Percentiles rank a stretch among this genome's conserved stretches.
phyloP scores from a whole-genome alignment of 2,888 invertebrate species.

The Cephus spinipes region DNA sequence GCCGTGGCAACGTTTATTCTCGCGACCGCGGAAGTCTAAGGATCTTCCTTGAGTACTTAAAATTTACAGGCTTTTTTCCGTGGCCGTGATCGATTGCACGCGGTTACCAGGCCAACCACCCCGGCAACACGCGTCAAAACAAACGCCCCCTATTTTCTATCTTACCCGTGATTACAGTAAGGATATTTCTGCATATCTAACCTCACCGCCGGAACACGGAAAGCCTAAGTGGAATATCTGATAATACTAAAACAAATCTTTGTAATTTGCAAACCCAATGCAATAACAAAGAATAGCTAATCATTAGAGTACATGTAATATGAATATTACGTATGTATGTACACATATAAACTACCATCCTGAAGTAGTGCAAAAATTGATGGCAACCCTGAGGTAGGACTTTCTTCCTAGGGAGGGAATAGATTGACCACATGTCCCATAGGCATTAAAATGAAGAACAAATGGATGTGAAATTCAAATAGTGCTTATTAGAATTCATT shows the following conservation, averaged over 20 bases:
- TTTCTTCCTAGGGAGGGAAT: not conserved
- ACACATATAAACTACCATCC: not conserved
- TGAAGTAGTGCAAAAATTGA: not conserved
- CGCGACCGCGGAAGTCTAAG: not conserved
- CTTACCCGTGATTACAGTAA: not conserved
- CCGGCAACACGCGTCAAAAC: constrained; percentile 62
- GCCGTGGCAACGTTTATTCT: not conserved
- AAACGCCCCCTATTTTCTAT: constrained; percentile 36
- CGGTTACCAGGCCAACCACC: constrained; percentile 65
- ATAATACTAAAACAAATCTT: not conserved
- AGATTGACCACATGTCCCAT: not conserved
- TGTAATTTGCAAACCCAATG: not conserved
- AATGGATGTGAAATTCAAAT: not conserved
- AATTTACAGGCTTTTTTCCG: constrained; percentile 36
- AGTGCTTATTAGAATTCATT: not conserved
- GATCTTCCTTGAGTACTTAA: constrained; percentile 24
- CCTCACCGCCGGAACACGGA: not conserved
- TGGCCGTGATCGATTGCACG: constrained; percentile 57
- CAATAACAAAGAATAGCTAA: not conserved
- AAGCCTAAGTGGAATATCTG: not conserved
- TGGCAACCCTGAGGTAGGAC: not conserved
- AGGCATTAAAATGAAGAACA: not conserved
- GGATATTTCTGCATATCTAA: not conserved
- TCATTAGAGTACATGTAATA: not conserved
- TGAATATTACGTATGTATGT: not conserved